Base-by-base conservation (phyloP, 2,888 invertebrate species). In the Abscondita cerata region DNA sequence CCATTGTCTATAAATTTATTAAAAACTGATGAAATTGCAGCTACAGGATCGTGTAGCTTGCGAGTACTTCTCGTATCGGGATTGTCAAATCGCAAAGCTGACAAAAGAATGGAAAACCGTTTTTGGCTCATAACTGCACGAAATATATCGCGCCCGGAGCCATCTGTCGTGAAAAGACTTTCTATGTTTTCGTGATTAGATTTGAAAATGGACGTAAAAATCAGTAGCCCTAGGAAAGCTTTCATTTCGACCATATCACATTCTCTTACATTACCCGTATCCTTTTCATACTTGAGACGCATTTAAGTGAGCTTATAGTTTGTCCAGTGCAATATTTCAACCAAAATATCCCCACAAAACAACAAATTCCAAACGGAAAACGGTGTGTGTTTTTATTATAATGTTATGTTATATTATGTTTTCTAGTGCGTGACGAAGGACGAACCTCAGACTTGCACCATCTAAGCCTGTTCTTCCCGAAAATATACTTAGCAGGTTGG, bases 11-110 rank as follows among this genome's bases (percentile, higher is more conserved):
- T 47, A 48, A 62, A 62, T 15, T 15, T 46, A 25, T 58, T 31
- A 41, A 65, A 65, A 48, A 65, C 44, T 33, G 31, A 12, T 33
- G 57, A 34, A 40, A 66, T 51, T 36, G 65, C 57, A 36, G 69
- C 68, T 31, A 12, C 13, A 12, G 36, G 36, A 36, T 36, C 36
- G 2, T 12, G 2, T 36, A 6, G n/a, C 13, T 36, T 36, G 13
- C 36, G 36, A 12, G 11, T 12, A 12, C 13, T 11, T 36, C 36
- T 36, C 2, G 11, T 12, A 12, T 36, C 36, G 11, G 13, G 13
- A 12, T 36, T 36, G 13, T 36, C 11, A 12, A 9, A 36, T 36
- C 13, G 2, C 11, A 25, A 25, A 25, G 25, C 25, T 25, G 36
- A 11, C 36, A 36, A 36, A 12, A 36, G 13, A 12, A 36, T 3